These are phyloP conservation scores for Strigamia crassipes DNA, from an alignment of 2,888 invertebrate species.

Conservation along the genomic window DNA sequence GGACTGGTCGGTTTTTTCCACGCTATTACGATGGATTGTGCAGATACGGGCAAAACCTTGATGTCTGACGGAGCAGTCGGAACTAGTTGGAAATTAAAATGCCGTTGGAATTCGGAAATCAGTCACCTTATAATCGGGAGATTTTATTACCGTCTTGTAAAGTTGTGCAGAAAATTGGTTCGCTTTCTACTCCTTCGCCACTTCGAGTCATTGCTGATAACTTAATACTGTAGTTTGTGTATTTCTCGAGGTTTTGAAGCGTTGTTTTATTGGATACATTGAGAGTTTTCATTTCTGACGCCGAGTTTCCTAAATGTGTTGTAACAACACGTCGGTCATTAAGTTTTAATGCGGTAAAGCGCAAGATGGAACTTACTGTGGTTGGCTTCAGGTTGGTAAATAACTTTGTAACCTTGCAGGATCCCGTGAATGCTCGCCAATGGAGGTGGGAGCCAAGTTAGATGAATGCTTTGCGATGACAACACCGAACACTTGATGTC, in stretches of 20 bases:
- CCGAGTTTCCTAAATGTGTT: constrained; percentile 50
- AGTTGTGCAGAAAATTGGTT: constrained; percentile 56
- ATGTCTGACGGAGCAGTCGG: not conserved
- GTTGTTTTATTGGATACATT: not conserved
- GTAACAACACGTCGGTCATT: not conserved
- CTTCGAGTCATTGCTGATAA: constrained; percentile 59
- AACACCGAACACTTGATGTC: constrained; percentile 56
- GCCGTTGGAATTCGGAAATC: no score
- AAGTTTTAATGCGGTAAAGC: not conserved
- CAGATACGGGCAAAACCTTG: not conserved
- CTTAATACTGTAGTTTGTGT: constrained; percentile 59
- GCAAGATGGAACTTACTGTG: not conserved
- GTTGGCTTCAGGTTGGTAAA: constrained; percentile 54
- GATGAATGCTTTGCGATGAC: constrained; percentile 56
- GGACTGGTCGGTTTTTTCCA: not conserved
- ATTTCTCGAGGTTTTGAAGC: constrained; percentile 53
- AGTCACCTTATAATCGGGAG: no score
- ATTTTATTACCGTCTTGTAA: constrained; percentile 47
- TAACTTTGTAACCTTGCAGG: constrained; percentile 58
- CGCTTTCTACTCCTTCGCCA: constrained; percentile 58
- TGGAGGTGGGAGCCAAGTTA: constrained; percentile 59
- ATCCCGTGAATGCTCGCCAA: constrained; percentile 58
- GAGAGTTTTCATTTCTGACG: constrained; percentile 50
- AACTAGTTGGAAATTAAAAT: not conserved
- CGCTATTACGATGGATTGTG: not conserved